A percentile compares a stretch with the other conserved stretches of the same genome.
phyloP scores from a whole-genome alignment of 2,797 vertebrate species.

The Paedocypris micromegethes region DNA sequence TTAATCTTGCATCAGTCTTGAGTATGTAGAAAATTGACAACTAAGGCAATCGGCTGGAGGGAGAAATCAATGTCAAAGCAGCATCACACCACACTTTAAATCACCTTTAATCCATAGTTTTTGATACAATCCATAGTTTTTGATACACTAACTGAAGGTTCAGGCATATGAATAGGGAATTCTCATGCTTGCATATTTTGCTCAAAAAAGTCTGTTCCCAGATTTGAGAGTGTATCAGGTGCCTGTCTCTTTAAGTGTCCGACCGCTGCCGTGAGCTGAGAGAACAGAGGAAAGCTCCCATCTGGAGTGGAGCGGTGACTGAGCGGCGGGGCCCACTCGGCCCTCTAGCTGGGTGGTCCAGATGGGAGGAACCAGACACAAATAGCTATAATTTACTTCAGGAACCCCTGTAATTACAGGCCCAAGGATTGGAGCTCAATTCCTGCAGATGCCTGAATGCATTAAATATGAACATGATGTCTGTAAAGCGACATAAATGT shows the following conservation, averaged over 20 bases:
- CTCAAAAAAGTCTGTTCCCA: slow-evolving; percentile 45
- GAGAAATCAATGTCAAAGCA: too few relatives aligned
- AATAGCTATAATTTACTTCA: slow-evolving; percentile 87
- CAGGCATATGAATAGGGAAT: too few relatives aligned
- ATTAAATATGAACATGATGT: slow-evolving; percentile 58
- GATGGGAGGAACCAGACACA: slow-evolving; percentile 84
- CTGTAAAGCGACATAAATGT: slow-evolving; percentile 52
- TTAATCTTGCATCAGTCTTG: too few relatives aligned
- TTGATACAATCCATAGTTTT: too few relatives aligned
- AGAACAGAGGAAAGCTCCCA: slow-evolving; percentile 55
- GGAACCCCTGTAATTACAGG: slow-evolving; percentile 81
- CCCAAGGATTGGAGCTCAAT: slow-evolving; percentile 78
- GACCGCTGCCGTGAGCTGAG: slow-evolving; percentile 41
- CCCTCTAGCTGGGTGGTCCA: slow-evolving; percentile 81
- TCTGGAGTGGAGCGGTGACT: slow-evolving; percentile 52
- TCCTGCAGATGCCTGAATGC: slow-evolving; percentile 68
- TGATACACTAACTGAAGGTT: too few relatives aligned
- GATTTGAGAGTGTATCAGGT: slow-evolving; percentile 59
- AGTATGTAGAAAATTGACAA: too few relatives aligned
- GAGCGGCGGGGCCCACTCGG: slow-evolving; percentile 56
- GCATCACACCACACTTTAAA: too few relatives aligned
- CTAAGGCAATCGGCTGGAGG: too few relatives aligned
- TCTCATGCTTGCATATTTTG: too few relatives aligned
- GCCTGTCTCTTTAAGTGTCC: slow-evolving; percentile 73
- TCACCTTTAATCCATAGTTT: too few relatives aligned